Evolutionary conservation across 2,797 vertebrate genomes (phyloP).

Genomic region (Ambastaia sidthimunki): DNA sequence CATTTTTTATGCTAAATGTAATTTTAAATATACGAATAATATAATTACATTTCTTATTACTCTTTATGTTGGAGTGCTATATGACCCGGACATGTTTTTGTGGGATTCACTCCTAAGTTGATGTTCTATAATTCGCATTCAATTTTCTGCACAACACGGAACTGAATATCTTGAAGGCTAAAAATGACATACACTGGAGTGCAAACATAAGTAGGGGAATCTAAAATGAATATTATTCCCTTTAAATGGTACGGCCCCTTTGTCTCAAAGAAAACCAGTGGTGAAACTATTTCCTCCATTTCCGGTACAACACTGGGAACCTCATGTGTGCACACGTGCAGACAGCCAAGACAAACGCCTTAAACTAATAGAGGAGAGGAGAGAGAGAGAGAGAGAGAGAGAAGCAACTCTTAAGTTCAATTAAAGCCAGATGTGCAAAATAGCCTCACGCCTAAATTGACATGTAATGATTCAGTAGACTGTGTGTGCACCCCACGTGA

Average conservation of each 20-base stretch:
- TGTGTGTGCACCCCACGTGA: slow-evolving; percentile 35
- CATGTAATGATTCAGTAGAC: slow-evolving; percentile 55
- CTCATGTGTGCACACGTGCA: slow-evolving; percentile 51
- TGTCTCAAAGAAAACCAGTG: slow-evolving; percentile 43
- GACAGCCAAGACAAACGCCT: slow-evolving; percentile 46
- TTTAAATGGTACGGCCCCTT: slow-evolving; percentile 28
- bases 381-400: neutral
- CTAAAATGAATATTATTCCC: slow-evolving; percentile 6
- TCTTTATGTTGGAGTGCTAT: neutral
- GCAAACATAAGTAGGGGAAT: slow-evolving; percentile 11
- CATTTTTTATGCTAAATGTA: no score
- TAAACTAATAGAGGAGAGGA: neutral
- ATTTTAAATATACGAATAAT: neutral
- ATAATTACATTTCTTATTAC: neutral
- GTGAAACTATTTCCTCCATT: slow-evolving; percentile 58
- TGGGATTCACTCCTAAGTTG: neutral
- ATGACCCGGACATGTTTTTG: neutral
- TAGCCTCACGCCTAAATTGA: slow-evolving; percentile 59
- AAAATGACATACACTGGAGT: neutral
- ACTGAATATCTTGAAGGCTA: neutral
- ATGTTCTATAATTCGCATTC: neutral
- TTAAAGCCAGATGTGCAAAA: slow-evolving; percentile 76
- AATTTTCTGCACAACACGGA: slow-evolving; percentile 14
- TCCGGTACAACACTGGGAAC: slow-evolving; percentile 41
- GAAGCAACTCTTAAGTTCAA: slow-evolving; percentile 51